These are phyloP conservation scores for Strix uralensis DNA, from an alignment of 2,113 vertebrate genomes.

Conservation along the genomic window DNA sequence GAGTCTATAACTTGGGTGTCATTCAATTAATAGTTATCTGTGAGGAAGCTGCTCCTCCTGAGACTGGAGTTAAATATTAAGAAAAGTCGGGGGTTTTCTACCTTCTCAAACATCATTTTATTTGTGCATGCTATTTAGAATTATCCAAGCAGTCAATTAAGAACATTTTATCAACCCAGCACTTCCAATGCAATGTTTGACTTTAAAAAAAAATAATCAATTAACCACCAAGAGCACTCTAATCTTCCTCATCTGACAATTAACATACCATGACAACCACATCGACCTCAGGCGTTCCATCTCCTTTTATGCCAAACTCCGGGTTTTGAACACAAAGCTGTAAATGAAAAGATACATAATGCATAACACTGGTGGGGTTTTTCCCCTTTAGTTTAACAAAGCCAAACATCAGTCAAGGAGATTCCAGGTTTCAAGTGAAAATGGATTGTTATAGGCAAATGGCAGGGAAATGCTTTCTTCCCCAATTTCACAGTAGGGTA, in stretches of 20 bases:
- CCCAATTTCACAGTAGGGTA: background rate
- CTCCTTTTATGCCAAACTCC: constrained; percentile 60
- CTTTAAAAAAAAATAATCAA: background rate
- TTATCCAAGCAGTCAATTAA: background rate
- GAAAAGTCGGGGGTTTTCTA: background rate
- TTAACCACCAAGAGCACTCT: background rate
- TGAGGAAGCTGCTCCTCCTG: background rate
- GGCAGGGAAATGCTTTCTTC: background rate
- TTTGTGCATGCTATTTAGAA: background rate
- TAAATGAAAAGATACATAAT: background rate
- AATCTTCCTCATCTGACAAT: background rate
- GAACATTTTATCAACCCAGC: background rate
- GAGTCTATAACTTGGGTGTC: background rate
- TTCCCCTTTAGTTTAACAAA: background rate
- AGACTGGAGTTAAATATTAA: background rate
- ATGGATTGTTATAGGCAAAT: background rate
- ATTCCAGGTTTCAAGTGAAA: background rate
- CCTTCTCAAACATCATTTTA: background rate
- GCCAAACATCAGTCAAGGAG: background rate
- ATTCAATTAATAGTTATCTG: background rate
- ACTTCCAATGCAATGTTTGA: background rate
- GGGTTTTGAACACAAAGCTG: constrained; percentile 72
- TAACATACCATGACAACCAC: constrained; percentile 67
- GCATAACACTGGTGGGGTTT: background rate
- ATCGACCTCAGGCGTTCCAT: constrained; percentile 66